Percentiles rank a stretch among this genome's conserved stretches.
Evolutionary conservation across 2,113 vertebrate species (phyloP).

Genomic region (Castor canadensis): DNA sequence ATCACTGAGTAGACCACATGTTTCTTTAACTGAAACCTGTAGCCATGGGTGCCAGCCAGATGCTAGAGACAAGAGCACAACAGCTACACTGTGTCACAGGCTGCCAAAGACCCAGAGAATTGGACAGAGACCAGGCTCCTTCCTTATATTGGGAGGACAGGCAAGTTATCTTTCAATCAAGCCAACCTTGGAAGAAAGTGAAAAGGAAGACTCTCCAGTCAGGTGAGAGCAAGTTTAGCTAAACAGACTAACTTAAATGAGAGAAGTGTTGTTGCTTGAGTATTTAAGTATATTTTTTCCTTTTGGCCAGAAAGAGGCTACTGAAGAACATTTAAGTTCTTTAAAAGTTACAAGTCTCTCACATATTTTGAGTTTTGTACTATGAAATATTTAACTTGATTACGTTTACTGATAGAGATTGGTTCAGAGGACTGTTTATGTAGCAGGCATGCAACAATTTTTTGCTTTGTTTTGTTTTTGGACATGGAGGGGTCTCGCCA

Average conservation of each 20-base stretch:
- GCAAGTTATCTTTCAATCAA: not conserved
- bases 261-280: not conserved
- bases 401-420: not conserved
- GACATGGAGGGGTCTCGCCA: no score
- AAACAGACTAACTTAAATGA: not conserved
- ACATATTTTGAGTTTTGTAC: not conserved
- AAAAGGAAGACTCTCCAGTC: not conserved
- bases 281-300: not conserved
- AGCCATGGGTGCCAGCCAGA: not conserved
- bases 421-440: not conserved
- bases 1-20: not conserved
- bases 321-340: not conserved
- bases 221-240: not conserved
- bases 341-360: not conserved
- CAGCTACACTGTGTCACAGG: not conserved
- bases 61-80: not conserved
- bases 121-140: not conserved
- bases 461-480: not conserved
- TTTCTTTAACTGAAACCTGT: not conserved
- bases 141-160: not conserved
- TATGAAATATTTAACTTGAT: not conserved
- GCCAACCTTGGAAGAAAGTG: not conserved
- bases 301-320: not conserved
- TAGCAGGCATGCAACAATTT: not conserved
- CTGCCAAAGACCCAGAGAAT: not conserved